Percentiles rank a stretch among this genome's conserved stretches.
Conservation (phyloP, 2,113 vertebrate genomes). For the Caranx ignobilis region DNA sequence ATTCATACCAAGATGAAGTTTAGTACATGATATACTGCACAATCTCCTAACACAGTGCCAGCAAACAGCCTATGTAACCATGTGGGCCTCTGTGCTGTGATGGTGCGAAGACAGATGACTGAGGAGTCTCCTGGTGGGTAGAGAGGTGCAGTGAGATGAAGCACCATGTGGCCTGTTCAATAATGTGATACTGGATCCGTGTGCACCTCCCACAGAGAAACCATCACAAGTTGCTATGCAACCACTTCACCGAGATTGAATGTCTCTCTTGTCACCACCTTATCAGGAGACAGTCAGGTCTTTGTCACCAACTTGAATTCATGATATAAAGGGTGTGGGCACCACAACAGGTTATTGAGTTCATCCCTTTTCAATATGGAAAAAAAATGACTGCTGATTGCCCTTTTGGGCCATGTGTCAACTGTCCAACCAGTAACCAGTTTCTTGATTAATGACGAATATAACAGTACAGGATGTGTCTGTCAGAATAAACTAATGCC, state of each 20-base stretch:
- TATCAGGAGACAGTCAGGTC: slow-evolving; percentile 24
- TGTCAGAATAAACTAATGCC: background rate
- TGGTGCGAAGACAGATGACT: background rate
- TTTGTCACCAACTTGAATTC: slow-evolving; percentile 26
- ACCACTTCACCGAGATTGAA: slow-evolving; percentile 58
- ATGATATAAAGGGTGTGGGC: slow-evolving; percentile 2
- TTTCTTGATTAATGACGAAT: background rate
- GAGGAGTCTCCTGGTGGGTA: slow-evolving; percentile 47
- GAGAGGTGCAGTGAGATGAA: slow-evolving; percentile 43
- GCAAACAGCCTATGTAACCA: slow-evolving; percentile 17
- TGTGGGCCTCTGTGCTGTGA: slow-evolving; percentile 9
- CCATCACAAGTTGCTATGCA: slow-evolving; percentile 71
- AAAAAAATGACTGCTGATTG: background rate
- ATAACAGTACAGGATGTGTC: background rate
- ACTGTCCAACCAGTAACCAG: background rate
- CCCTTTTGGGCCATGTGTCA: background rate
- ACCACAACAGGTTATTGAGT: background rate
- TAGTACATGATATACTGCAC: slow-evolving; percentile 20
- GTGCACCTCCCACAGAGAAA: slow-evolving; percentile 69
- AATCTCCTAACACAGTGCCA: slow-evolving; percentile 25
- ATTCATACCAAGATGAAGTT: slow-evolving; percentile 48
- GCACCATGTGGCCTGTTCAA: slow-evolving; percentile 30
- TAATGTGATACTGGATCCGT: slow-evolving; percentile 66
- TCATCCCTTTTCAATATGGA: background rate
- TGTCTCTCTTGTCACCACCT: slow-evolving; percentile 47